Evolutionary conservation across 1,140 invertebrate genomes (phyloP).

Genomic region (Drepana arcuata): DNA sequence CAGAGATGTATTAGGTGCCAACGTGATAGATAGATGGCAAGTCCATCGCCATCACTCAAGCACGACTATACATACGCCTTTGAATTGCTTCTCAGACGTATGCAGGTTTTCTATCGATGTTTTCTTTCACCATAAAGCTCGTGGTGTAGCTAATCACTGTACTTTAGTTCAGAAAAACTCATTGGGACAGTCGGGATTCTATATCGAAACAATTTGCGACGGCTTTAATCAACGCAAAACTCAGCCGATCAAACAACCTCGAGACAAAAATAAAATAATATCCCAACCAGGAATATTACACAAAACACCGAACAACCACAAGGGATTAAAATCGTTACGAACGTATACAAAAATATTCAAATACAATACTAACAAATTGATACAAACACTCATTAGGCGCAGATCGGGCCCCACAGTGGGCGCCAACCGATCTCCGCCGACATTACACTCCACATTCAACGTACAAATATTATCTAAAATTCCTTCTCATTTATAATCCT

Average conservation of each 20-base stretch:
- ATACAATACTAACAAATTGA: conserved; percentile 72
- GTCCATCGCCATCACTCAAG: no score
- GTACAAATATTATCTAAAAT: conserved; percentile 73
- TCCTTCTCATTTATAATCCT: conserved; percentile 73
- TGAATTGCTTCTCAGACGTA: no score
- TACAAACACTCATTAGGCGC: conserved; percentile 70
- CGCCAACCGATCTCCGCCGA: conserved; percentile 44
- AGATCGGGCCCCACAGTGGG: conserved; percentile 33
- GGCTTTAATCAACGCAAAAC: conserved; percentile 53
- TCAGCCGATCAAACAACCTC: conserved; percentile 38
- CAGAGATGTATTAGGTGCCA: no score
- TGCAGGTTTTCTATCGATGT: no score
- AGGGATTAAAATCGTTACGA: conserved; percentile 69
- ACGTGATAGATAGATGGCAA: no score
- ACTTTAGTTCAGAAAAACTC: no score
- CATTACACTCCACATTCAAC: conserved; percentile 69
- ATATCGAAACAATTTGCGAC: no score
- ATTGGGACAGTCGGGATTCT: no score
- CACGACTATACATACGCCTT: no score
- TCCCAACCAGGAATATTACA: conserved; percentile 60
- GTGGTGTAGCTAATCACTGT: no score
- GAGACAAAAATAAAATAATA: conserved; percentile 31
- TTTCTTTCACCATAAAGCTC: no score
- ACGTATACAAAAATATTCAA: conserved; percentile 69
- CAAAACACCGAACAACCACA: conserved; percentile 58